Percentiles rank a stretch among this genome's conserved stretches.
Evolutionary conservation across 2,113 vertebrate genomes (phyloP).

Genomic region (Siniperca chuatsi): DNA sequence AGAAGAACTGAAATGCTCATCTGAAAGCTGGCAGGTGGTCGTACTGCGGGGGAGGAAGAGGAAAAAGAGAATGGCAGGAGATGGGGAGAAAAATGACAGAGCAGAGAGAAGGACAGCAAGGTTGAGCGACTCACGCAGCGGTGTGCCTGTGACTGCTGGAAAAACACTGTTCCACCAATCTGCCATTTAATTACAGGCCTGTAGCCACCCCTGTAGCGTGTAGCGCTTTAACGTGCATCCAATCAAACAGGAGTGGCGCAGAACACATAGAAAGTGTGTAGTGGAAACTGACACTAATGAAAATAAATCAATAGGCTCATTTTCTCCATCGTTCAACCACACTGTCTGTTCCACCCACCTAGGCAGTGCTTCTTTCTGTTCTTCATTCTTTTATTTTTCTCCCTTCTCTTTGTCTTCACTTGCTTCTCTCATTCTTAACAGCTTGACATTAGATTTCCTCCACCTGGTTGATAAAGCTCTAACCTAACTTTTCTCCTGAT

Average conservation of each 20-base stretch:
- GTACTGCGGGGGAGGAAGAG: background rate
- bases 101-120: conserved; percentile 9
- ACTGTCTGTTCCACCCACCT: background rate
- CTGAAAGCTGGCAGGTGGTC: conserved; percentile 48
- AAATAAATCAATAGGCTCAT: conserved; percentile 59
- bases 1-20: conserved; percentile 23
- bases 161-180: conserved; percentile 42
- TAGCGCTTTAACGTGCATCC: conserved; percentile 29
- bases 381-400: background rate
- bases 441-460: conserved; percentile 44
- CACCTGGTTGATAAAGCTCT: background rate
- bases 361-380: background rate
- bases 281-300: conserved; percentile 56
- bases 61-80: conserved; percentile 10
- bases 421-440: conserved; percentile 20
- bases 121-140: conserved; percentile 12
- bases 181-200: conserved; percentile 56
- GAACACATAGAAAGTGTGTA: conserved; percentile 16
- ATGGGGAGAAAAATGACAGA: conserved; percentile 35
- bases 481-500: background rate
- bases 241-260: conserved; percentile 43
- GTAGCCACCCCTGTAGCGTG: background rate
- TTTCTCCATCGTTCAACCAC: conserved; percentile 27
- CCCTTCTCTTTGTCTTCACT: background rate
- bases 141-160: conserved; percentile 20